Evolutionary conservation across 2,113 vertebrate genomes (phyloP).

Genomic region (Notothenia rossii): DNA sequence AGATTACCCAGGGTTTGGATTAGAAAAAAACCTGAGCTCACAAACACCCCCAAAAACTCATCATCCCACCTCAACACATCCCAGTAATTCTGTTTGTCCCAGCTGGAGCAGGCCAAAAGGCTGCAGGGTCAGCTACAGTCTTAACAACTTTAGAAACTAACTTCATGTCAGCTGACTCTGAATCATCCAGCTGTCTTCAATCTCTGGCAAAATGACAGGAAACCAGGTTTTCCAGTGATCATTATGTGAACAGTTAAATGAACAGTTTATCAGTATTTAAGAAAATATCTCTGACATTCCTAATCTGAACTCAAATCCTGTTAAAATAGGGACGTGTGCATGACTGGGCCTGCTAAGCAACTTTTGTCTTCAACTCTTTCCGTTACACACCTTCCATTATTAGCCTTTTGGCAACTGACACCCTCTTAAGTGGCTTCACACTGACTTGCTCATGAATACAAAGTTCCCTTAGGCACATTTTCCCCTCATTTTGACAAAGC

Average conservation of each 20-base stretch:
- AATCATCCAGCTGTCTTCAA: slow-evolving; percentile 42
- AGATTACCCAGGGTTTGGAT: slow-evolving; percentile 52
- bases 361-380: slow-evolving; percentile 51
- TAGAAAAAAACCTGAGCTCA: slow-evolving; percentile 42
- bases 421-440: slow-evolving; percentile 43
- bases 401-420: slow-evolving; percentile 34
- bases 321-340: slow-evolving; percentile 28
- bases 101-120: not conserved
- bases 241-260: slow-evolving; percentile 6
- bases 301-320: slow-evolving; percentile 50
- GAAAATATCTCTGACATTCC: slow-evolving; percentile 23
- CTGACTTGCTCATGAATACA: slow-evolving; percentile 42
- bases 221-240: slow-evolving; percentile 18
- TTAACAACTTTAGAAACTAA: slow-evolving; percentile 27
- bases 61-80: slow-evolving; percentile 32
- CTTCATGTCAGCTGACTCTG: slow-evolving; percentile 28
- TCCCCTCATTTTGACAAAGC: slow-evolving; percentile 29
- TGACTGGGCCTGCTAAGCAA: slow-evolving; percentile 24
- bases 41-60: slow-evolving; percentile 26
- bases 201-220: slow-evolving; percentile 1
- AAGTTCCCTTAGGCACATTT: slow-evolving; percentile 53
- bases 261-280: slow-evolving; percentile 10
- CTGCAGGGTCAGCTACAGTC: slow-evolving; percentile 19
- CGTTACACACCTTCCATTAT: slow-evolving; percentile 55
- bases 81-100: not conserved